phyloP scores from a whole-genome alignment of 35 echinoderm and acorn worm species.

The Apostichopus japonicus region DNA sequence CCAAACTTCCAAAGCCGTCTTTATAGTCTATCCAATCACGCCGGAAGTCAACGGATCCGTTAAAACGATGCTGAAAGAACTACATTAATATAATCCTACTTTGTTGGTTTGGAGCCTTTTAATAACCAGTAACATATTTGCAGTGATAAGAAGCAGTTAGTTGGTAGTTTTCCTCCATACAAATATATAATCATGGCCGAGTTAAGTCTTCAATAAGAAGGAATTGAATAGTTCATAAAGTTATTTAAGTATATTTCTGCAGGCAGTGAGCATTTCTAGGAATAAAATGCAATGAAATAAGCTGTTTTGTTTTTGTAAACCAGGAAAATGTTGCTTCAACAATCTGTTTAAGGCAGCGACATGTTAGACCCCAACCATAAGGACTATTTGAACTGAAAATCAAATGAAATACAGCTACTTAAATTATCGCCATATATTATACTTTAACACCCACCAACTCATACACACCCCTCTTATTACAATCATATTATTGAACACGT shows the following conservation, averaged over 20 bases:
- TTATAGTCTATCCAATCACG: neutral
- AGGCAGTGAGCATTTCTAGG: neutral
- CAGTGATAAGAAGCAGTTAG: neutral
- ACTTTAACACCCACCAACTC: no score
- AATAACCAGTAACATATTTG: neutral
- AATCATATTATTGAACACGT: no score
- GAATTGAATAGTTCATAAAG: neutral
- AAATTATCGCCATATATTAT: no score
- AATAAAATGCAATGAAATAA: no score
- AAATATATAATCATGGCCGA: neutral
- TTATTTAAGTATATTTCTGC: neutral
- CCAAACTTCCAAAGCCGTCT: neutral
- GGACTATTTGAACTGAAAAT: no score
- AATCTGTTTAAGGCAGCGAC: no score
- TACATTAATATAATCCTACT: neutral
- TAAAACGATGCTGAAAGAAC: neutral
- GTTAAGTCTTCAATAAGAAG: neutral
- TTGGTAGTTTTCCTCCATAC: neutral
- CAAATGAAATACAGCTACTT: no score
- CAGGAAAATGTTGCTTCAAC: no score
- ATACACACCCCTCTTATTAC: no score
- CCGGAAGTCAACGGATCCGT: neutral
- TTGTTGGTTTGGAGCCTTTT: no score
- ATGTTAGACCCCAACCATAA: no score
- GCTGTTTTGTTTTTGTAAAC: no score